phyloP scores from a whole-genome alignment of 1,140 invertebrate species.

The Vollenhovia emeryi region DNA sequence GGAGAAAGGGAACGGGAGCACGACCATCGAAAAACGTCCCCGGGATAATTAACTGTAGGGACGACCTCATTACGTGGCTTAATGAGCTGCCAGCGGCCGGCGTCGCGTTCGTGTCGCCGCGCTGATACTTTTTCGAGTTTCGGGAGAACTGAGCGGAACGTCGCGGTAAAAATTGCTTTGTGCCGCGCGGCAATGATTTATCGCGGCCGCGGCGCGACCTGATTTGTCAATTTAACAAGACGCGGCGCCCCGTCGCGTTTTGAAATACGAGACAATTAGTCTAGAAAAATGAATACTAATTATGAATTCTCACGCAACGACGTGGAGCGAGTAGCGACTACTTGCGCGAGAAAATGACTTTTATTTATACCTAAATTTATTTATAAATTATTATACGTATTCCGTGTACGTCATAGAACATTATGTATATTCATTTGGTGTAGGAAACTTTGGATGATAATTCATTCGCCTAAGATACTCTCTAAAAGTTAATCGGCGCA shows the following conservation, averaged over 20 bases:
- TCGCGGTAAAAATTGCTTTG: slow-evolving; percentile 18
- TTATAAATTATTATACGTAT: background rate
- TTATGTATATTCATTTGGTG: background rate
- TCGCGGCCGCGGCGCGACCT: background rate
- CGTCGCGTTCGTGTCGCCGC: background rate
- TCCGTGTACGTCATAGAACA: background rate
- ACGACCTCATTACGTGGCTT: slow-evolving; percentile 77
- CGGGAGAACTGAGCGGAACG: background rate
- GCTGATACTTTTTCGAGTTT: slow-evolving; percentile 41
- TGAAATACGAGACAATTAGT: slow-evolving; percentile 39
- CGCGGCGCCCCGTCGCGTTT: background rate
- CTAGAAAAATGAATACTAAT: background rate
- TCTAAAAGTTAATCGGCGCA: too few species aligned
- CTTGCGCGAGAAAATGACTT: background rate
- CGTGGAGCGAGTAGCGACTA: background rate
- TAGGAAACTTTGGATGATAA: background rate
- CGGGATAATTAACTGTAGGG: slow-evolving; percentile 76
- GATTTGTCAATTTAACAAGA: slow-evolving; percentile 52
- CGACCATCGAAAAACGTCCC: slow-evolving; percentile 42
- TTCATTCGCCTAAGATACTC: too few species aligned
- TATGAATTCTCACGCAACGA: background rate
- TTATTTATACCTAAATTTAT: slow-evolving; percentile 1
- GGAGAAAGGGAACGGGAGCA: background rate
- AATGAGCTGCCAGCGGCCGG: slow-evolving; percentile 73
- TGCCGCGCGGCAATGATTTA: slow-evolving; percentile 30